Base-by-base conservation (phyloP, 2,888 invertebrate species). In the Ephialtes manifestator region DNA sequence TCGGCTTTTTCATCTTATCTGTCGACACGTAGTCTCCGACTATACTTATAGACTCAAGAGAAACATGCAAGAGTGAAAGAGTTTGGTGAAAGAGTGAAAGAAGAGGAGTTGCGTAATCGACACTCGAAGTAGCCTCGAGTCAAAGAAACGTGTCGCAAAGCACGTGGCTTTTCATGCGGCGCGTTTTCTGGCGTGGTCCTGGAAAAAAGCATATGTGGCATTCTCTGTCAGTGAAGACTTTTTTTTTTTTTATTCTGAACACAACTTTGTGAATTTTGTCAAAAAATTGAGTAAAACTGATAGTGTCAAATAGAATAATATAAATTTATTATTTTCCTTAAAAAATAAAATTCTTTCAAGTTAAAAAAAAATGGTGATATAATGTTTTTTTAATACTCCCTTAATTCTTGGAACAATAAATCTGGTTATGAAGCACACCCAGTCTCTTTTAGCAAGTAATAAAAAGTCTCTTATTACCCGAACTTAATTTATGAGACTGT, bases 131-230 rank as follows among this genome's bases (percentile, higher is more conserved):
- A 51, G 46, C 72, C 80, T 74, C 67, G 67, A 53, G 55, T 55
- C 46, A 55, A 74, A 53, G 55, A 81, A 67, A 81, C 89, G 89
- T 90, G 91, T 88, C 89, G 86, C 87, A 83, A 87, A 89, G 85
- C 89, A 90, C 90, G 90, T 90, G 89, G 87, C 84, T 15, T 15
- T 10, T 13, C 11, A 11, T 48, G 24, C 35, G 28, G 1, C 11
- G 15, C 13, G 28, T n/a, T 35, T 60, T 35, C 28, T 13, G 31
- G 60, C 60, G 15, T 35, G 10, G n/a, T 53, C 53, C 18, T 53
- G 18, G n/a, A 7, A 53, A 53, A 53, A 53, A 53, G 53, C 53
- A 53, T 4, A 18, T 20, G 18, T 8, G 39, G 39, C 39, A 39
- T 39, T 39, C 39, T 39, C 39, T 10, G 8, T 39, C 39, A 39